A percentile compares a stretch with the other conserved stretches of the same genome.
Evolutionary conservation across 2,113 vertebrate species (phyloP).

Genomic region (Melanotaenia duboulayi): DNA sequence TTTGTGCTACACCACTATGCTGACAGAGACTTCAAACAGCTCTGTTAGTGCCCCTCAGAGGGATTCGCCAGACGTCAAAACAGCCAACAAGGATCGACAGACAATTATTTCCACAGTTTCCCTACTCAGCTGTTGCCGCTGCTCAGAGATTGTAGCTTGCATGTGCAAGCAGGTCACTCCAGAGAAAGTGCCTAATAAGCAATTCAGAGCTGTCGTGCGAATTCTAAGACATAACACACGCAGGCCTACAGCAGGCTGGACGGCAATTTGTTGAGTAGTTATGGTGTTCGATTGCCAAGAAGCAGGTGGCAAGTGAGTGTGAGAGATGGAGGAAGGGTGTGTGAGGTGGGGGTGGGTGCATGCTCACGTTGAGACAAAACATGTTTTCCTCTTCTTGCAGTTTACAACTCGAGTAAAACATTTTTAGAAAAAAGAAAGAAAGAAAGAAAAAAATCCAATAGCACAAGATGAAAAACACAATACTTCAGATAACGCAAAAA

Average conservation of each 20-base stretch:
- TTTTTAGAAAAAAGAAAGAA: too few relatives aligned
- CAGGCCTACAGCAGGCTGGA: conserved; percentile 53
- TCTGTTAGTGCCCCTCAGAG: conserved; percentile 61
- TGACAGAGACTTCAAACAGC: conserved; percentile 67
- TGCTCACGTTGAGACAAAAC: conserved; percentile 53
- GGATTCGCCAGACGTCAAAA: conserved; percentile 68
- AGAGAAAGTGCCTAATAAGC: conserved; percentile 73
- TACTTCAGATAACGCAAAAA: not conserved
- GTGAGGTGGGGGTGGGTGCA: conserved; percentile 6
- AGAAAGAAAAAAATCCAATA: not conserved
- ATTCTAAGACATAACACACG: conserved; percentile 60
- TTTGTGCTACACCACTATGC: conserved; percentile 28
- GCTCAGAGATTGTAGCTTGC: conserved; percentile 62
- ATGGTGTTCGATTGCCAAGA: conserved; percentile 63
- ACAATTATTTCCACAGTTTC: conserved; percentile 74
- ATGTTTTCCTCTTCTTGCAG: conserved; percentile 21
- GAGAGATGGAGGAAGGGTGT: not conserved
- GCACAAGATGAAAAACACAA: not conserved
- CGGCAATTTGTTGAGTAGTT: conserved; percentile 73
- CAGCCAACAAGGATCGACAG: conserved; percentile 72
- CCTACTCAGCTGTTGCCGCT: conserved; percentile 70
- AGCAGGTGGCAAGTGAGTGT: conserved; percentile 23
- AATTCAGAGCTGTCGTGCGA: conserved; percentile 65
- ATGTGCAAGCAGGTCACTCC: conserved; percentile 69
- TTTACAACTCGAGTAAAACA: too few relatives aligned